A percentile compares a stretch with the other conserved stretches of the same genome.
These are phyloP conservation scores for Ichneumon xanthorius DNA, from an alignment of 2,888 invertebrate species.

Conservation along the genomic window DNA sequence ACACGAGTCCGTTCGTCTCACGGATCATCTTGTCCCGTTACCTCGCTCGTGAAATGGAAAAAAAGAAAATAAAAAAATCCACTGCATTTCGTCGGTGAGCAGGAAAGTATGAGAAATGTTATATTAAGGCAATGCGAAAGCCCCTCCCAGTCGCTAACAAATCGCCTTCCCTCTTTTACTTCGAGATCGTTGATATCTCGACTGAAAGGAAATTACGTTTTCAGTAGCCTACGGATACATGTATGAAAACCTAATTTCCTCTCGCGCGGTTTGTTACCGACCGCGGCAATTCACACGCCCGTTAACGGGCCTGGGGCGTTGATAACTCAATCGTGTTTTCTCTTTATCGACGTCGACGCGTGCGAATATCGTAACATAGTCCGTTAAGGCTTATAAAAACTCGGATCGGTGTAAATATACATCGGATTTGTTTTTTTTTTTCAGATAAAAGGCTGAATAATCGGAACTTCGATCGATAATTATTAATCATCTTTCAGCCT, in stretches of 20 bases:
- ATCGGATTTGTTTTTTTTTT: slow-evolving; percentile 6
- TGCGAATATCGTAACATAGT: slow-evolving; percentile 6
- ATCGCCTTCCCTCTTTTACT: background rate
- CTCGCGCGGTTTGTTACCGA: background rate
- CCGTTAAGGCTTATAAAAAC: slow-evolving; percentile 19
- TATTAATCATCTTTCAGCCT: background rate
- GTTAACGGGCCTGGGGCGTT: background rate
- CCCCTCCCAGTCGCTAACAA: background rate
- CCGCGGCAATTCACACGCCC: background rate
- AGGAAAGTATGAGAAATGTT: background rate
- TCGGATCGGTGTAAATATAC: slow-evolving; percentile 23
- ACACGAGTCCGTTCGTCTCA: slow-evolving; percentile 3
- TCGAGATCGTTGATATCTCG: background rate
- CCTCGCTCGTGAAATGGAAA: background rate
- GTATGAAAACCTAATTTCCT: background rate
- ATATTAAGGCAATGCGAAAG: background rate
- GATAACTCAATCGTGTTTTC: background rate
- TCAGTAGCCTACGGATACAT: background rate
- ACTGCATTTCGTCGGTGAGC: background rate
- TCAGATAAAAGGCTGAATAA: slow-evolving; percentile 21
- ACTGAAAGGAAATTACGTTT: background rate
- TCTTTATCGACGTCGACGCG: background rate
- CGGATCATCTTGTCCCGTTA: background rate
- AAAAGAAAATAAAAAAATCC: background rate
- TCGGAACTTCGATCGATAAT: slow-evolving; percentile 7